A percentile compares a stretch with the other conserved stretches of the same genome.
Conservation (phyloP, 2,113 vertebrate genomes). For the Muntiacus muntjak region DNA sequence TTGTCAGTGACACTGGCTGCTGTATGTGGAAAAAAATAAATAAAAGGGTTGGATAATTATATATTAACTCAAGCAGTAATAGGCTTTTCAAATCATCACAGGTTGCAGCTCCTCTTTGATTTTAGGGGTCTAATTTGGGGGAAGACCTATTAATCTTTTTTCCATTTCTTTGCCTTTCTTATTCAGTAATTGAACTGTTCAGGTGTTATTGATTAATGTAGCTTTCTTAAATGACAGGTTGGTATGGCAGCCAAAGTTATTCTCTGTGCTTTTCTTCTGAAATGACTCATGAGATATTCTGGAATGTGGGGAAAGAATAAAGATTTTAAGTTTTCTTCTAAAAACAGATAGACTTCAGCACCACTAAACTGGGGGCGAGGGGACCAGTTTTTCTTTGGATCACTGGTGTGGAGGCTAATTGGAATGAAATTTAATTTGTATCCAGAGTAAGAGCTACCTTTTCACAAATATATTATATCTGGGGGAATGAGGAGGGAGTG, state of each 20-base stretch:
- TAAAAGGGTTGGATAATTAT: constrained; percentile 70
- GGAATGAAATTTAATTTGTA: constrained; percentile 2
- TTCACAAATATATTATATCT: background rate
- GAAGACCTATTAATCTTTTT: constrained; percentile 69
- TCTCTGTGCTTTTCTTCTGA: constrained; percentile 31
- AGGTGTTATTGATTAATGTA: constrained; percentile 71
- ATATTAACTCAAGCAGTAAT: constrained; percentile 68
- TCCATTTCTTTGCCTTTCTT: constrained; percentile 53
- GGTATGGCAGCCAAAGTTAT: background rate
- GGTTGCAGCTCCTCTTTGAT: constrained; percentile 56
- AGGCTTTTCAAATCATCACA: constrained; percentile 59
- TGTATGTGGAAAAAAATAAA: constrained; percentile 65
- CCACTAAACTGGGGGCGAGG: background rate
- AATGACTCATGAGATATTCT: constrained; percentile 54
- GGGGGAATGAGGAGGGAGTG: background rate
- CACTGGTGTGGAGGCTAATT: background rate
- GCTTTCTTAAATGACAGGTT: constrained; percentile 62
- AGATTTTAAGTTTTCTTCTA: constrained; percentile 25
- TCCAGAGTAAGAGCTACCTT: background rate
- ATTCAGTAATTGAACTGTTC: constrained; percentile 51
- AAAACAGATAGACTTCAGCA: background rate
- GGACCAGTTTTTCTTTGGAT: background rate
- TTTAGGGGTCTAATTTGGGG: constrained; percentile 69
- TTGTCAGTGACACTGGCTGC: constrained; percentile 58
- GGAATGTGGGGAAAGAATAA: background rate